These are phyloP conservation scores for Hydropsyche betteni DNA, from an alignment of 2,888 invertebrate genomes.

Conservation along the genomic window DNA sequence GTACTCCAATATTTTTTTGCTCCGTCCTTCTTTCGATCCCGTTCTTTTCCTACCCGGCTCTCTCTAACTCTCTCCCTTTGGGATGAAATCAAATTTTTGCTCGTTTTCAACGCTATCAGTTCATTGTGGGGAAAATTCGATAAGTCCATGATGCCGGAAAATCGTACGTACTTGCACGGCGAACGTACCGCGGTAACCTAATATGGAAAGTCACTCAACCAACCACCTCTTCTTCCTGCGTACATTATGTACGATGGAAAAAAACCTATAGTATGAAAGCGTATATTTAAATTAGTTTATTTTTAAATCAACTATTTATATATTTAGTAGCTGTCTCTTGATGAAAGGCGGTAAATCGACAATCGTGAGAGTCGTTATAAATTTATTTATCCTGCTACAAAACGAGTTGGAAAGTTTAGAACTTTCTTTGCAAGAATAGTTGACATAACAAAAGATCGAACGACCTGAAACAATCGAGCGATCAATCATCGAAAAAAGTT, in stretches of 20 bases:
- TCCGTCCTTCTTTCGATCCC: constrained; percentile 4
- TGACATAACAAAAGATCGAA: background rate
- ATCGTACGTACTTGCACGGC: constrained; percentile 17
- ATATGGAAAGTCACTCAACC: constrained; percentile 32
- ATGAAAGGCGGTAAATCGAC: too few species aligned
- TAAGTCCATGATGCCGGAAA: constrained; percentile 33
- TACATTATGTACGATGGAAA: too few species aligned
- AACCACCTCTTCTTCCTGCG: constrained; percentile 6
- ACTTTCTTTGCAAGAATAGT: too few species aligned
- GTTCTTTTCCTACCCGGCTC: background rate
- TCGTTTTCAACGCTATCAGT: constrained; percentile 32
- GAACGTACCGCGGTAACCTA: constrained; percentile 7
- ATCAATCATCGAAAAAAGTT: constrained; percentile 14
- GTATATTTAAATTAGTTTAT: too few species aligned
- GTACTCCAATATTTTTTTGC: constrained; percentile 9
- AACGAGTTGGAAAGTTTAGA: too few species aligned
- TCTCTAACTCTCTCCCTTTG: constrained; percentile 16
- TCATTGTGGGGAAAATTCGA: constrained; percentile 31
- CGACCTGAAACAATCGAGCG: constrained; percentile 8
- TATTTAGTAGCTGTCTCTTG: too few species aligned
- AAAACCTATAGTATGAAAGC: too few species aligned
- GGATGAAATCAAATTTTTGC: constrained; percentile 33
- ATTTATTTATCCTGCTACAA: too few species aligned
- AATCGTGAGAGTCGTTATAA: too few species aligned
- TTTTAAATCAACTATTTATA: too few species aligned